Evolutionary conservation across 2,113 vertebrate species (phyloP), one percentile per base, ranked within the genome.

Genomic region (Pyxicephalus adspersus): DNA sequence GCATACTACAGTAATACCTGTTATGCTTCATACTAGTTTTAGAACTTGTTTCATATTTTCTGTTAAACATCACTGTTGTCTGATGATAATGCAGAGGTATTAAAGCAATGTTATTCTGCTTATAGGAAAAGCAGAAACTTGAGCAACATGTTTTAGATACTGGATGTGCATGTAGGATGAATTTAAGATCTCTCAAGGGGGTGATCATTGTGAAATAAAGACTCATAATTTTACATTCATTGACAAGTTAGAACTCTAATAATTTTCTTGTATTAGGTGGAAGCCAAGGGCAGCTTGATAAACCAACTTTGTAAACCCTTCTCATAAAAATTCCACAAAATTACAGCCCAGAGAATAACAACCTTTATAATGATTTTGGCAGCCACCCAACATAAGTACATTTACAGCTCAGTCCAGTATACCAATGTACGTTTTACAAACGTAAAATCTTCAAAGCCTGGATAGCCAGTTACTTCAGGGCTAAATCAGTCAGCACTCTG

Each of bases 241-340:
- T 8, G 38, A 45, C 15, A 13, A 45, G 38, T 45, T 18, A 19
- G 50, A 66, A 55, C 38, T 80, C 34, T 63, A 52, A 71, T 79
- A 58, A 71, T 52, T 63, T 64, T 73, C 20, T 65, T 72, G 25
- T 63, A 73, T 81, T 18, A 71, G 64, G 58, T 26, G 64, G 34
- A 22, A 31, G 66, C 66, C 55, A 52, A 20, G 61, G 28, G 77
- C 19, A 7, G 28, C 63, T 64, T 72, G 22, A 80, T 71, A 80
- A 80, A 73, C 4, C 51, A 31, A 64, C 58, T 54, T 22, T 25
- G 64, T 72, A 71, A 80, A 63, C 66, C 52, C 45, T 81, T 72
- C 67, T 81, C 45, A 72, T 81, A 67, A 73, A 79, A 79, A 79
- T 79, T 68, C 76, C 76, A 67, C 64, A 79, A 81, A 81, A 81